Evolutionary conservation across 2,888 invertebrate genomes (phyloP).

Genomic region (Ypsolopha scabrella): DNA sequence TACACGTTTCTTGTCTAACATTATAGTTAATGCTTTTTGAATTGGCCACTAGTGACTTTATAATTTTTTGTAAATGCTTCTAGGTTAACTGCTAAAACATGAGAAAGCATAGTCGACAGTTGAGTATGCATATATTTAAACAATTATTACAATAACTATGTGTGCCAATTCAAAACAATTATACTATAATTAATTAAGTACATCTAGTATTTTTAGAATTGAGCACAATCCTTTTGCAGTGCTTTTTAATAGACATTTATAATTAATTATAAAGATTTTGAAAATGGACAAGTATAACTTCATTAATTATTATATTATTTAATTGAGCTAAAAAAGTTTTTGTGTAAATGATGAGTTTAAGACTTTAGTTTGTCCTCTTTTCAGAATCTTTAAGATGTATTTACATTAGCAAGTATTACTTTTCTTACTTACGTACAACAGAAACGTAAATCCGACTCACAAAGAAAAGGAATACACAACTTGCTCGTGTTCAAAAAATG

Average conservation of each 20-base stretch:
- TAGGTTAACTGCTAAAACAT: too few species aligned
- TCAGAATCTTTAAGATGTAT: slow-evolving; percentile 15
- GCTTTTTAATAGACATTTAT: background rate
- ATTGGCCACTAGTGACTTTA: background rate
- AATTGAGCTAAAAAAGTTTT: too few species aligned
- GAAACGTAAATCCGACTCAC: slow-evolving; percentile 19
- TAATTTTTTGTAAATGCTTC: too few species aligned
- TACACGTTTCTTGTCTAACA: slow-evolving; percentile 11
- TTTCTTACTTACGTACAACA: slow-evolving; percentile 18
- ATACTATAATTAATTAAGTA: slow-evolving; percentile 7
- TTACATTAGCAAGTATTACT: slow-evolving; percentile 34
- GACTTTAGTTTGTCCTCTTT: slow-evolving; percentile 4
- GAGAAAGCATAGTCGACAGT: too few species aligned
- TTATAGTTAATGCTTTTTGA: slow-evolving; percentile 4
- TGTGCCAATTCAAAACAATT: slow-evolving; percentile 7
- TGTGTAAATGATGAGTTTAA: too few species aligned
- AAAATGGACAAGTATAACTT: background rate
- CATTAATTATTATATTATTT: too few species aligned
- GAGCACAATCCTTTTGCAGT: background rate
- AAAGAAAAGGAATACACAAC: slow-evolving; percentile 7
- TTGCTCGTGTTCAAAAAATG: slow-evolving; percentile 9
- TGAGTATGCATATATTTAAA: too few species aligned
- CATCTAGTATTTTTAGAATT: background rate
- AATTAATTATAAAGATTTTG: background rate
- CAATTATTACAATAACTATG: too few species aligned